phyloP scores from a whole-genome alignment of 2,888 invertebrate species.

The Drosophila pseudotalamancana region DNA sequence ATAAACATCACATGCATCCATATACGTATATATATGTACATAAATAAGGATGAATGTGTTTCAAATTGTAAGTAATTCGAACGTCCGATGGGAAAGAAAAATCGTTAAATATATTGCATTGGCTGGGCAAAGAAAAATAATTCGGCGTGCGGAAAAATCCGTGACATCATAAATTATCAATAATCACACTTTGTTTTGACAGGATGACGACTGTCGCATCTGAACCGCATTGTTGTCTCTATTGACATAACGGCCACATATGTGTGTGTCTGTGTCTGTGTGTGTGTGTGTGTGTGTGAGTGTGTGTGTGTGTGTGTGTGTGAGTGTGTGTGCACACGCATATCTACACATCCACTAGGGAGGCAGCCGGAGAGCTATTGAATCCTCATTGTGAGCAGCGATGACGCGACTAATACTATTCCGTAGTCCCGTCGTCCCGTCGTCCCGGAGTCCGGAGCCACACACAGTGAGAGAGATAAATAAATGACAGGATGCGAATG shows the following conservation, averaged over 20 bases:
- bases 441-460: too few species aligned
- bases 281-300: neutral
- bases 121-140: slow-evolving; percentile 46
- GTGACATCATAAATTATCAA: slow-evolving; percentile 84
- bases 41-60: slow-evolving; percentile 1
- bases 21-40: neutral
- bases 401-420: slow-evolving; percentile 75
- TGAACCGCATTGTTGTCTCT: slow-evolving; percentile 74
- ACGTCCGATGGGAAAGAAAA: slow-evolving; percentile 7
- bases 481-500: slow-evolving; percentile 76
- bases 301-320: neutral
- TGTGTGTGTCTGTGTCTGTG: neutral
- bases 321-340: slow-evolving; percentile 4
- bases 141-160: slow-evolving; percentile 71
- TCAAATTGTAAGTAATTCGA: slow-evolving; percentile 20
- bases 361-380: slow-evolving; percentile 51
- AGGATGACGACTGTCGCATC: slow-evolving; percentile 80
- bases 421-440: too few species aligned
- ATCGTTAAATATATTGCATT: slow-evolving; percentile 39
- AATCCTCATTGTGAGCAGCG: slow-evolving; percentile 76
- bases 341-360: slow-evolving; percentile 32
- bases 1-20: neutral
- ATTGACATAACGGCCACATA: slow-evolving; percentile 55
- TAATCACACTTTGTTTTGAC: slow-evolving; percentile 84
- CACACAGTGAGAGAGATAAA: slow-evolving; percentile 45